Base-by-base conservation (phyloP, 1,140 invertebrate genomes). In the Maconellicoccus hirsutus region DNA sequence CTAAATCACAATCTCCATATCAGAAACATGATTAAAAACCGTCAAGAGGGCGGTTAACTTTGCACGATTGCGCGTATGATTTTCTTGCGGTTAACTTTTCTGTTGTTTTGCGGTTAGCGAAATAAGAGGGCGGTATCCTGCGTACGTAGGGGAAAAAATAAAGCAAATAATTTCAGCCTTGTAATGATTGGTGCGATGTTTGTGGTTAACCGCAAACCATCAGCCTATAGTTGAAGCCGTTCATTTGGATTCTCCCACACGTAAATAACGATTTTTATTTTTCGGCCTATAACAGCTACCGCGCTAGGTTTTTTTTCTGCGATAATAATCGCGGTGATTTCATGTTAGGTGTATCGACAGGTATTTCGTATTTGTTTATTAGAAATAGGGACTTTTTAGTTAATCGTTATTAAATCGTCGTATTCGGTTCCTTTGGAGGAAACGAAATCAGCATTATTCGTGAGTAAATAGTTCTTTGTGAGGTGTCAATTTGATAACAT, bases 41-140 rank as follows among this genome's bases (percentile, higher is more conserved):
- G 42, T 16, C 42, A 52, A 52, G 42, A 52, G 42, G 42, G 42
- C 42, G 42, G 42, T 52, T 52, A 52, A 8, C 4, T 3, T 12
- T 4, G 61, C 61, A 66, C 61, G 61, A 66, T 66, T 66, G 61
- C 61, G 61, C 61, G 61, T 66, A 66, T 66, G 61, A 66, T 66
- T 66, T 66, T 66, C 61, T 66, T 66, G 61, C 61, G 61, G 61
- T 66, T 66, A 23, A 66, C 19, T 66, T 66, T 66, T 66, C 61
- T 66, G 61, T 66, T 66, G 61, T 66, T 66, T 26, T 66, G 61
- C 61, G 61, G 61, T 66, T 66, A 25, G 61, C 10, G 10, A 66
- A 66, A 66, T 25, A 66, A 66, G 61, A 66, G 61, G 61, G 61
- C 61, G 61, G 61, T 66, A 66, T 66, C 25, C 25, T 25, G 61